These are phyloP conservation scores for Astreopora myriophthalma DNA, from an alignment of 64 coral and sea anemone species.

Conservation along the genomic window DNA sequence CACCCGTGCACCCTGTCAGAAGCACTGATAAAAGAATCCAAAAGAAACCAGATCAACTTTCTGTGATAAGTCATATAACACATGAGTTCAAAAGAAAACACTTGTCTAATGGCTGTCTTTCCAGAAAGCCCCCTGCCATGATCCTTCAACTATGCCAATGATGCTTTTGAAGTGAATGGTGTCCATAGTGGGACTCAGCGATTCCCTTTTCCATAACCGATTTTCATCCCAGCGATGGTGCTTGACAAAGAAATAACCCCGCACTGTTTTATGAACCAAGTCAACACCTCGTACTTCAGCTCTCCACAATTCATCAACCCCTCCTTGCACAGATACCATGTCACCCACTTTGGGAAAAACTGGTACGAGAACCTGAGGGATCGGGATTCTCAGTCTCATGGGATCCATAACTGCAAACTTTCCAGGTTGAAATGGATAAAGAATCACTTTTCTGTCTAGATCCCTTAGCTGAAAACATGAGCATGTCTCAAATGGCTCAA, in stretches of 20 bases:
- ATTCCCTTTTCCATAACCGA: conserved; percentile 11
- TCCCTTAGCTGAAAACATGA: not conserved
- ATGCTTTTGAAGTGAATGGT: not conserved
- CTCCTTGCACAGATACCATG: too few species aligned
- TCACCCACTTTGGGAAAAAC: not conserved
- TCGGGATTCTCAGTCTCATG: too few species aligned
- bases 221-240: conserved; percentile 1
- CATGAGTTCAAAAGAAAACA: not conserved
- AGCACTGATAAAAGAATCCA: too few species aligned
- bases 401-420: too few species aligned
- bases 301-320: too few species aligned
- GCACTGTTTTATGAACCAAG: not conserved
- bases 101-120: not conserved
- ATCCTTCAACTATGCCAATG: not conserved
- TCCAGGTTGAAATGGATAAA: not conserved
- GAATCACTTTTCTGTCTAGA: not conserved
- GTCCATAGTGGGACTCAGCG: not conserved
- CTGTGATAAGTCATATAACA: not conserved
- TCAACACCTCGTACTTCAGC: not conserved
- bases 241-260: not conserved
- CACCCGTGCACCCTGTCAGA: too few species aligned
- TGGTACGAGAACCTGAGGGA: too few species aligned
- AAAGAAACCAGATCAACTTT: too few species aligned
- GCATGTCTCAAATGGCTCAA: not conserved
- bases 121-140: not conserved